Evolutionary conservation across 53 echinoderm and acorn worm species (phyloP).

Genomic region (Echinarachnius parma): DNA sequence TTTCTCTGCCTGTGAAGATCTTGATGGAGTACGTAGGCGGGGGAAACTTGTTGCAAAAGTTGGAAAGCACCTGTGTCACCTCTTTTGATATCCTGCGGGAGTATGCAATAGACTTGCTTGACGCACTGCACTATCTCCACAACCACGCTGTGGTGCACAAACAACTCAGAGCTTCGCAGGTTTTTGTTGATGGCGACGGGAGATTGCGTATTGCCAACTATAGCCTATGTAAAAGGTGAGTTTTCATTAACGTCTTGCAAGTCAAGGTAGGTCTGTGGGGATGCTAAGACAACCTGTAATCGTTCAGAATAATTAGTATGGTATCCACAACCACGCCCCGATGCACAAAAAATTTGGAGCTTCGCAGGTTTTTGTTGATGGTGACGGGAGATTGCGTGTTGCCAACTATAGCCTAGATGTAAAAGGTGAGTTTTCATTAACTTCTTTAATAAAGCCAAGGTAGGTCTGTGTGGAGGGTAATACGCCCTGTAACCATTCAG

Average conservation of each 20-base stretch:
- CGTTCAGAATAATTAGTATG: no score
- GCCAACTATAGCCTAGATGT: no score
- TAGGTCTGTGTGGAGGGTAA: no score
- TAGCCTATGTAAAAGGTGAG: slow-evolving; percentile 89
- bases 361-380: no score
- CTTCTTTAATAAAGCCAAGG: no score
- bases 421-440: no score
- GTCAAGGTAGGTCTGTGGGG: no score
- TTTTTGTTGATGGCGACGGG: slow-evolving; percentile 70
- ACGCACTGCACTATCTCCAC: slow-evolving; percentile 77
- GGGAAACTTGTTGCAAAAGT: slow-evolving; percentile 62
- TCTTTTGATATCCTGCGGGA: slow-evolving; percentile 70
- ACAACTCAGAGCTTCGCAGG: slow-evolving; percentile 73
- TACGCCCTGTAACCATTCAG: no score
- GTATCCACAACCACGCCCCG: slow-evolving; percentile 80
- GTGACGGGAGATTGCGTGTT: no score
- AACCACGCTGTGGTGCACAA: slow-evolving; percentile 88
- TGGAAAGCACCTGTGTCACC: slow-evolving; percentile 40
- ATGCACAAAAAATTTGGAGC: no score
- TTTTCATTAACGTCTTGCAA: no score
- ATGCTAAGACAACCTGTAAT: no score
- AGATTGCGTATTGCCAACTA: slow-evolving; percentile 76
- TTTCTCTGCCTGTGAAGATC: slow-evolving; percentile 57
- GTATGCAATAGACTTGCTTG: slow-evolving; percentile 76
- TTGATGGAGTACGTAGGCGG: slow-evolving; percentile 88